Conservation (phyloP, 1,140 invertebrate species). For the Sminthurides bifidus region DNA sequence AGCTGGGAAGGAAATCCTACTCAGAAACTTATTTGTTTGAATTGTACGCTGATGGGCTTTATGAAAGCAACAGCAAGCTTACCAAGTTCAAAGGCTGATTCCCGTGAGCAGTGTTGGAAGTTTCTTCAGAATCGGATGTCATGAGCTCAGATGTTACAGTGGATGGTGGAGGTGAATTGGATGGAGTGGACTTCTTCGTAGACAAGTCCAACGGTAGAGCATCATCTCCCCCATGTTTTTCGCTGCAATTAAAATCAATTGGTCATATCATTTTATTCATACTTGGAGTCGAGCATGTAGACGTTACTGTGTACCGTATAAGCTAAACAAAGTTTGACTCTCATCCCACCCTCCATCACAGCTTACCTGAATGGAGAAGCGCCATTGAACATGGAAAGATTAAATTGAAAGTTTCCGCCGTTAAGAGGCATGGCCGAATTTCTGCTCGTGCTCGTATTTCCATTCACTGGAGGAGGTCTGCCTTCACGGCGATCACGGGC, state of each 20-base stretch:
- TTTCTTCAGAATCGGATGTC: conserved; percentile 26
- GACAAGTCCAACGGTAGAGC: conserved; percentile 81
- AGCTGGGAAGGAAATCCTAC: too few relatives aligned
- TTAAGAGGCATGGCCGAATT: not conserved
- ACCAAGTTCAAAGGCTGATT: conserved; percentile 31
- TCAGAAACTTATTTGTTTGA: too few relatives aligned
- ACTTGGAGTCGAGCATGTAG: too few relatives aligned
- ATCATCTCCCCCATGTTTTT: conserved; percentile 1
- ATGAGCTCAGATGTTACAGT: conserved; percentile 38
- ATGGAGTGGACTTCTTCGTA: conserved; percentile 56
- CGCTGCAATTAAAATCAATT: not conserved
- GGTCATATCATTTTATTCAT: too few relatives aligned
- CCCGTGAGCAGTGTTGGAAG: not conserved
- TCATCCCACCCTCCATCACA: not conserved
- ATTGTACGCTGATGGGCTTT: too few relatives aligned
- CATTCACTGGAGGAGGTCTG: conserved; percentile 36
- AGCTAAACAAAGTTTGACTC: conserved; percentile 4
- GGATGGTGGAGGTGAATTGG: conserved; percentile 48
- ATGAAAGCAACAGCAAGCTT: conserved; percentile 8
- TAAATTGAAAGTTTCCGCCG: not conserved
- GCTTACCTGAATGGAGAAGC: conserved; percentile 8
- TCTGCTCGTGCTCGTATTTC: too few relatives aligned
- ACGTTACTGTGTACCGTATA: too few relatives aligned
- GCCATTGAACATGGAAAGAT: conserved; percentile 19
- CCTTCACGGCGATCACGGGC: conserved; percentile 74